Base-by-base conservation (phyloP, 2,113 vertebrate species). In the Cyanoliseus patagonus region DNA sequence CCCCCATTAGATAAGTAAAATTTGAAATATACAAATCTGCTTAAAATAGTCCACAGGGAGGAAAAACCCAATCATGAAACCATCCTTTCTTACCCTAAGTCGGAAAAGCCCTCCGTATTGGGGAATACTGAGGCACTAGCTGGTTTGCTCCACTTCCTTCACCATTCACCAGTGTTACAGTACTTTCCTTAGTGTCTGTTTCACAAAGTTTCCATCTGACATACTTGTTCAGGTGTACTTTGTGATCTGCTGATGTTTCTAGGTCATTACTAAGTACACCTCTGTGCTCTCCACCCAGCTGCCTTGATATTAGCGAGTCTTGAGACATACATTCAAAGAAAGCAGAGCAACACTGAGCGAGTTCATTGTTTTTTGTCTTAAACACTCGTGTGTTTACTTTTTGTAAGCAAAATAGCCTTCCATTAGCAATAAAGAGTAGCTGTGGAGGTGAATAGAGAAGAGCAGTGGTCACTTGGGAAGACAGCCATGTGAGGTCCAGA, bases 51-150 rank as follows among this genome's bases (percentile, higher is more conserved):
- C 53, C 5, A 57, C 13, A 44, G 7, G 30, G 18, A 88, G n/a
- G 5, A 91, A 81, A 80, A 90, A 52, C 12, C 0, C 17, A 57
- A 14, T 68, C 5, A 27, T 10, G 1, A 74, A 78, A 63, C 47
- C 8, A 41, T 44, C 30, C 13, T 53, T 90, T 39, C 17, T 78
- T 69, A 81, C 28, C 19, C 39, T 25, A 37, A 37, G 52, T 80
- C 1, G 52, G 79, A 59, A 59, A 23, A 1, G 5, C 13, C 19
- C 30, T 39, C 8, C 1, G 0, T n/a, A 44, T 3, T 46, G 33
- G 11, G 4, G 33, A 73, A 62, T 25, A 51, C 37, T 53, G 22
- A 44, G 51, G 47, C 68, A 84, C 9, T 30, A 23, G 17, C 33
- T 79, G 31, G n/a, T 86, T 73, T 55, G 8, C 19, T 74, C 20